A percentile compares a stretch with the other conserved stretches of the same genome.
Conservation (phyloP, 2,797 vertebrate genomes). For the Gallinago stenura region DNA sequence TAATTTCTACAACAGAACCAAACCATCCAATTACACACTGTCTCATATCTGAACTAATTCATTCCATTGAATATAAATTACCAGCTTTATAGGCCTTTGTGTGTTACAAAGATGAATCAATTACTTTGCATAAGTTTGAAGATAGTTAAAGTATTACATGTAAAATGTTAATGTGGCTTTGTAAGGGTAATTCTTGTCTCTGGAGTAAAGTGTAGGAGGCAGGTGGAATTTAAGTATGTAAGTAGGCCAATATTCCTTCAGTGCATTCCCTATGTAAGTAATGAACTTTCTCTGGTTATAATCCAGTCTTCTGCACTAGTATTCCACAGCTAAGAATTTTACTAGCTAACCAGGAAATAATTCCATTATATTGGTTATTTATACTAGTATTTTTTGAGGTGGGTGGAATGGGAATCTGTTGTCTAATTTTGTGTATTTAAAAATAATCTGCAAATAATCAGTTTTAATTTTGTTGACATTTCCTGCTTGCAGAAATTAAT, state of each 20-base stretch:
- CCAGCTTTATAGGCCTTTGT: neutral
- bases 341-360: neutral
- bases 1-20: neutral
- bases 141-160: neutral
- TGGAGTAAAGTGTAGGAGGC: neutral
- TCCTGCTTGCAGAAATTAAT: neutral
- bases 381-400: neutral
- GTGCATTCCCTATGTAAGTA: neutral
- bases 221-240: neutral
- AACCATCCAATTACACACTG: neutral
- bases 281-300: neutral
- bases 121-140: neutral
- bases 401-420: neutral
- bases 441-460: neutral
- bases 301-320: neutral
- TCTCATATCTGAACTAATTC: neutral
- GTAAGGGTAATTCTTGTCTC: neutral
- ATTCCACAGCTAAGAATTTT: neutral
- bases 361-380: neutral
- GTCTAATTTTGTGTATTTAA: neutral
- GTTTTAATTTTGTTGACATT: neutral
- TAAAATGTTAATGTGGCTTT: neutral
- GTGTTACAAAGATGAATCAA: neutral
- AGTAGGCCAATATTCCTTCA: neutral
- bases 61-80: neutral